These are phyloP conservation scores for Noctuana brunneofusca DNA, from an alignment of 2,888 invertebrate species.

Conservation along the genomic window DNA sequence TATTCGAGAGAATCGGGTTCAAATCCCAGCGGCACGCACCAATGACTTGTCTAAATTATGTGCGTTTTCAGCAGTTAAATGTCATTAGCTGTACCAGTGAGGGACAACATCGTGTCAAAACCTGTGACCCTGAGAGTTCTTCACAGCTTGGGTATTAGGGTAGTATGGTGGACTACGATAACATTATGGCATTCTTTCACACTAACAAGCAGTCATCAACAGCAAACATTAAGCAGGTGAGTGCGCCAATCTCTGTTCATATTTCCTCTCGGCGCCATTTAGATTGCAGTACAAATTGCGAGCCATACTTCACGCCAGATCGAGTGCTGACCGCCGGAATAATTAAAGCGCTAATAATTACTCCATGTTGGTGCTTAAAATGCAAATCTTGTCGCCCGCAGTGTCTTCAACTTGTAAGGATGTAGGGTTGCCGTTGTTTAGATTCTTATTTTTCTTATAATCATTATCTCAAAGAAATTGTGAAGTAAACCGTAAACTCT, in stretches of 20 bases:
- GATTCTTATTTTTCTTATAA: not conserved
- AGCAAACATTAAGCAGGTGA: slow-evolving; percentile 22
- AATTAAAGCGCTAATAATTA: slow-evolving; percentile 69
- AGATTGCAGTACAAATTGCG: slow-evolving; percentile 75
- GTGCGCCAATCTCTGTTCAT: slow-evolving; percentile 40
- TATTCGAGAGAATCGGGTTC: too few species aligned
- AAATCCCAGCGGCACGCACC: too few species aligned
- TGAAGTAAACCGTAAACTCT: too few species aligned
- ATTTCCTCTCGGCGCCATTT: slow-evolving; percentile 57
- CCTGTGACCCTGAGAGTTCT: too few species aligned
- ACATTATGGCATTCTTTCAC: slow-evolving; percentile 2
- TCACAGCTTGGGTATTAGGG: too few species aligned
- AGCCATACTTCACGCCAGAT: slow-evolving; percentile 63
- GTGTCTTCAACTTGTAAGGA: slow-evolving; percentile 52
- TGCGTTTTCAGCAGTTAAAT: too few species aligned
- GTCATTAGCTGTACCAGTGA: too few species aligned
- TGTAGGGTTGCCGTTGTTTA: slow-evolving; percentile 34
- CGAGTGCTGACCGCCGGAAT: slow-evolving; percentile 57
- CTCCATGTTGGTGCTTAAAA: slow-evolving; percentile 66
- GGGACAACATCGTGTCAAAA: too few species aligned
- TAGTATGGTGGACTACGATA: not conserved
- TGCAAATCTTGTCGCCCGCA: slow-evolving; percentile 78
- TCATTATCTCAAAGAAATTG: too few species aligned
- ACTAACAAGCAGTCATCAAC: slow-evolving; percentile 20
- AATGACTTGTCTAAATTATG: too few species aligned